Percentiles rank a stretch among this genome's conserved stretches.
phyloP scores from a whole-genome alignment of 2,113 vertebrate genomes.

The Tragelaphus buxtoni region DNA sequence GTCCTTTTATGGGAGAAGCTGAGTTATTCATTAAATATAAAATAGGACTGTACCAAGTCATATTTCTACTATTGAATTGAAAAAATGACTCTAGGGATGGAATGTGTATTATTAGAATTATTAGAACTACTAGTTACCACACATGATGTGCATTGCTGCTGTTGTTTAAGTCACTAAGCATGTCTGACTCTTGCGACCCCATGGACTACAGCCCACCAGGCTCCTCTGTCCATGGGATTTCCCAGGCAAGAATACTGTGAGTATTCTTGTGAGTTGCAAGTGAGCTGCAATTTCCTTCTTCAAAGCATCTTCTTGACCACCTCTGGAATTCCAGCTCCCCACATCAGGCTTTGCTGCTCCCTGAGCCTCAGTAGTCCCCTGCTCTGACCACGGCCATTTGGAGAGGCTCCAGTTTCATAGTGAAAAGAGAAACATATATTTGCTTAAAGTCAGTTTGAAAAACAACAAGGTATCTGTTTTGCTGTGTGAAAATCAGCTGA shows the following conservation, averaged over 20 bases:
- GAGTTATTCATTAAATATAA: neutral
- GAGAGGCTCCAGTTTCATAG: neutral
- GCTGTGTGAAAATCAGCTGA: neutral
- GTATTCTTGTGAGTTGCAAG: too few relatives aligned
- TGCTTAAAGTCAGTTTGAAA: neutral
- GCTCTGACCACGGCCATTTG: neutral
- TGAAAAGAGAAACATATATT: neutral
- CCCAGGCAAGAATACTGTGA: neutral
- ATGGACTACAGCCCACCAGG: neutral
- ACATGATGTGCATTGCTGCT: neutral
- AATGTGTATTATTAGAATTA: neutral
- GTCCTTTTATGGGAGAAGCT: neutral
- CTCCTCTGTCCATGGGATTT: neutral
- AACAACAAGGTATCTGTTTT: neutral
- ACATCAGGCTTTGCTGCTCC: neutral
- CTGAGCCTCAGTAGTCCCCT: neutral
- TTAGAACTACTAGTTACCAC: neutral
- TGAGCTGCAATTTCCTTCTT: neutral
- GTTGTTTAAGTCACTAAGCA: neutral
- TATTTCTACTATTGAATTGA: neutral
- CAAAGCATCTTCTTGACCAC: neutral
- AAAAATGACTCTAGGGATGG: neutral
- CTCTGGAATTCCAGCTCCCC: neutral
- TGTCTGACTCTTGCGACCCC: neutral
- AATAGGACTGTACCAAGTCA: neutral